Base-by-base conservation (phyloP, 1,140 invertebrate species). In the Polypedilum pembai region DNA sequence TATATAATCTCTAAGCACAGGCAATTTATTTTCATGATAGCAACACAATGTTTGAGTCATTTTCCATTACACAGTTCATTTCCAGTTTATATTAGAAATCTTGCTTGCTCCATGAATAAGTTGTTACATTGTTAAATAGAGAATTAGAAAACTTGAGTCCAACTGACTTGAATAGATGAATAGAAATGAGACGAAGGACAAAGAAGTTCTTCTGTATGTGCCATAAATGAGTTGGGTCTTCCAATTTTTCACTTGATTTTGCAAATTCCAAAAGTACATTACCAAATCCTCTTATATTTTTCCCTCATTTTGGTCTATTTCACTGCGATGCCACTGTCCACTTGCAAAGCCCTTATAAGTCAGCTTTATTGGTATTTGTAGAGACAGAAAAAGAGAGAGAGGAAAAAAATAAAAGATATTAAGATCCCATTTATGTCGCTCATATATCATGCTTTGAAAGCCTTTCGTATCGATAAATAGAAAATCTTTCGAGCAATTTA, bases 111-210 rank as follows among this genome's bases (percentile, higher is more conserved):
- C 17, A 69, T 69, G 65, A 69, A 69, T 69, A 69, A 69, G 65
- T 69, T 69, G 65, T 69, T 69, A 69, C 20, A 21, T 69, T 69
- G 65, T 69, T 69, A 69, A 69, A 69, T 69, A 69, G 15, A 69
- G 20, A 69, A 69, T 69, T 21, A 69, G 20, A 69, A 20, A 69
- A 69, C 0, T n/a, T 5, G 18, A 69, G 18, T 8, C 15, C 15
- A 69, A 69, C 17, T 21, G 45, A 69, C 20, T 69, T 7, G 17
- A 21, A 69, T n/a, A n/a, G 17, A 20, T 69, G 65, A 21, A 18
- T 20, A 18, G 45, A 15, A 18, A 21, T 8, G 3, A 69, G 65
- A 69, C 20, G 65, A 69, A 69, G 17, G 65, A 21, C 20, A 3
- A 21, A 20, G 65, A 56, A 56, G 45, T 56, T 12, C 8, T 15